These are phyloP conservation scores for Gorsachius magnificus DNA, from an alignment of 2,797 vertebrate genomes.

Conservation along the genomic window DNA sequence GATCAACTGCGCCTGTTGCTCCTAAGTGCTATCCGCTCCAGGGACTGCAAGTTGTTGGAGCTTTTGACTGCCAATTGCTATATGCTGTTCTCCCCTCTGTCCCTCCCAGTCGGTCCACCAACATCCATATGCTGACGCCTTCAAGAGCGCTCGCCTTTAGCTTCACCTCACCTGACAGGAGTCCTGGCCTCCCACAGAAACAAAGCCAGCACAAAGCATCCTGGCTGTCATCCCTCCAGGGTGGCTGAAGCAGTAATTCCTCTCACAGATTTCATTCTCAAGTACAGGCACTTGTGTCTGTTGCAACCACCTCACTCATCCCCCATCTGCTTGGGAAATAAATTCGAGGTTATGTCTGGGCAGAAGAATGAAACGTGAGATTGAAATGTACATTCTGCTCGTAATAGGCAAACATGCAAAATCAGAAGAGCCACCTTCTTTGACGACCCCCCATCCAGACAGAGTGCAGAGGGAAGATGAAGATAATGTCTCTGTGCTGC, in stretches of 20 bases:
- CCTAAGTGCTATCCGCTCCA: neutral
- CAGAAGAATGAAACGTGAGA: neutral
- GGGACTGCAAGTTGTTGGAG: neutral
- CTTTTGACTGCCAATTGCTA: neutral
- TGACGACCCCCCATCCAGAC: neutral
- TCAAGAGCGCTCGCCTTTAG: neutral
- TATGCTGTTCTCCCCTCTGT: neutral
- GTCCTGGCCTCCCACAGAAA: neutral
- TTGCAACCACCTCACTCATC: neutral
- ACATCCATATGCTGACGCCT: neutral
- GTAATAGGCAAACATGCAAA: neutral
- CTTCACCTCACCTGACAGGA: neutral
- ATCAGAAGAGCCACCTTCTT: neutral
- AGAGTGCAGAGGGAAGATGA: neutral
- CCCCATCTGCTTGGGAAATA: neutral
- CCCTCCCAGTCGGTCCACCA: neutral
- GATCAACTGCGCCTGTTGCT: neutral
- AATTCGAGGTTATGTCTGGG: neutral
- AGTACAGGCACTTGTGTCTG: neutral
- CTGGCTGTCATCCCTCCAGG: neutral
- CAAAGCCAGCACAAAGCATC: conserved; percentile 16
- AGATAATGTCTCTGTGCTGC: neutral
- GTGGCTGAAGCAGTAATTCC: neutral
- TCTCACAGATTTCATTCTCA: neutral
- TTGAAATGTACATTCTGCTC: neutral